Percentiles rank a stretch among this genome's conserved stretches.
Evolutionary conservation across 2,113 vertebrate species (phyloP).

Genomic region (Xenopus laevis): DNA sequence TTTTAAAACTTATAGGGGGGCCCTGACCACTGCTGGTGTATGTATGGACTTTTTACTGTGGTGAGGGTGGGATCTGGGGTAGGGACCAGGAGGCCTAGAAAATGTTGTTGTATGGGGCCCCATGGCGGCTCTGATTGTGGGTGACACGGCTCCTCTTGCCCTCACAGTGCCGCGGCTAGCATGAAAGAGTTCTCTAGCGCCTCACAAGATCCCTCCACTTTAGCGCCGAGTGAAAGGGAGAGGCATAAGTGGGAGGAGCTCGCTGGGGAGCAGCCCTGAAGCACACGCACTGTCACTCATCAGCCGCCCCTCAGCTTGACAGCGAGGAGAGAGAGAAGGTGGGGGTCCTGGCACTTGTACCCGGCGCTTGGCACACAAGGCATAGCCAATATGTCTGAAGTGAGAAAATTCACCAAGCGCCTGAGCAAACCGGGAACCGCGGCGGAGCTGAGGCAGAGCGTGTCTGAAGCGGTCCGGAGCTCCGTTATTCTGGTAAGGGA

Average conservation of each 20-base stretch:
- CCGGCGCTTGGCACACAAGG: background rate
- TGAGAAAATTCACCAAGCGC: conserved; percentile 76
- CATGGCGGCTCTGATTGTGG: too few species aligned
- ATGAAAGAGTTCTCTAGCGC: too few species aligned
- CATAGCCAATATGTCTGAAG: conserved; percentile 60
- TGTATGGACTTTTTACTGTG: too few species aligned
- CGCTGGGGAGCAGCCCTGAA: conserved; percentile 41
- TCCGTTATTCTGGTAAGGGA: conserved; percentile 72
- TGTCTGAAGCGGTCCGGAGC: conserved; percentile 79
- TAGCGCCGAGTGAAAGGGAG: conserved; percentile 18
- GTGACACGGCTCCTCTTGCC: too few species aligned
- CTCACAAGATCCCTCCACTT: too few species aligned
- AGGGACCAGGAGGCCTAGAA: too few species aligned
- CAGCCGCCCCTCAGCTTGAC: background rate
- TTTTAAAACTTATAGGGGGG: too few species aligned
- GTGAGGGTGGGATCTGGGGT: too few species aligned
- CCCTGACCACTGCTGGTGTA: too few species aligned
- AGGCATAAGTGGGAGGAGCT: conserved; percentile 25
- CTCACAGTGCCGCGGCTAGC: too few species aligned
- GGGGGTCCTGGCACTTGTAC: background rate
- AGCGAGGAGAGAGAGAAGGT: background rate
- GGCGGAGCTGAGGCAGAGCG: conserved; percentile 84
- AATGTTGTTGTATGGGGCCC: too few species aligned
- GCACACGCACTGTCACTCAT: background rate
- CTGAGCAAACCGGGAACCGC: conserved; percentile 87